Evolutionary conservation across 2,113 vertebrate species (phyloP).

Genomic region (Phaethornis superciliosus): DNA sequence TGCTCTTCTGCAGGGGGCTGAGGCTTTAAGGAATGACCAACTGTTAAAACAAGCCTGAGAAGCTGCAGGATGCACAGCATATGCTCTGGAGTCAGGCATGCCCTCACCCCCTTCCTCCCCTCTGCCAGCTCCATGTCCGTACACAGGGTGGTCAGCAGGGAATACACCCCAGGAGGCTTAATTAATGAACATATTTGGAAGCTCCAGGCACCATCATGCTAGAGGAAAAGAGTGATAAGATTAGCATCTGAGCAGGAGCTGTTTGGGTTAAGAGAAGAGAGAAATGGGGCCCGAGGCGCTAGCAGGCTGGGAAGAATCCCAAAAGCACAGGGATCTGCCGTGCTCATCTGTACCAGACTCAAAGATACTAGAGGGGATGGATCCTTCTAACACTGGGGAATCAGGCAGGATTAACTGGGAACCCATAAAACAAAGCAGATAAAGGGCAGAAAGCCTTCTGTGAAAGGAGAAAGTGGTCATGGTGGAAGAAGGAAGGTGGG

Average conservation of each 20-base stretch:
- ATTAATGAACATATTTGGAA: slow-evolving; percentile 56
- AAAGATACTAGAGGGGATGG: background rate
- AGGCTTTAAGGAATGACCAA: slow-evolving; percentile 43
- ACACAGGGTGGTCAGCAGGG: background rate
- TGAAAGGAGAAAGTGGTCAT: slow-evolving; percentile 14
- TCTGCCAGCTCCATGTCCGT: background rate
- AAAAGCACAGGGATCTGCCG: background rate
- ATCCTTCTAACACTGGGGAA: background rate
- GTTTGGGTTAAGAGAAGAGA: background rate
- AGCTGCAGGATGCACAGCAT: background rate
- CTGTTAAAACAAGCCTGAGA: background rate
- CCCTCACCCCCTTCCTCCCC: background rate
- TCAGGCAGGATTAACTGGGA: background rate
- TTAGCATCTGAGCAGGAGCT: background rate
- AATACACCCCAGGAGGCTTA: background rate
- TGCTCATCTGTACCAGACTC: background rate
- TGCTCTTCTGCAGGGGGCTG: background rate
- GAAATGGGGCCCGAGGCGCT: background rate
- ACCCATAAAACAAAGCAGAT: background rate
- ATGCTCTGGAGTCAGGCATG: background rate
- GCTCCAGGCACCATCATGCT: background rate
- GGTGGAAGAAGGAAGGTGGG: background rate
- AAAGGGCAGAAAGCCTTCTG: background rate
- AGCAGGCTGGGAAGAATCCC: background rate
- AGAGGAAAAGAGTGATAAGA: background rate